A percentile compares a stretch with the other conserved stretches of the same genome.
Conservation (phyloP, 2,113 vertebrate genomes). For the Nestor notabilis region DNA sequence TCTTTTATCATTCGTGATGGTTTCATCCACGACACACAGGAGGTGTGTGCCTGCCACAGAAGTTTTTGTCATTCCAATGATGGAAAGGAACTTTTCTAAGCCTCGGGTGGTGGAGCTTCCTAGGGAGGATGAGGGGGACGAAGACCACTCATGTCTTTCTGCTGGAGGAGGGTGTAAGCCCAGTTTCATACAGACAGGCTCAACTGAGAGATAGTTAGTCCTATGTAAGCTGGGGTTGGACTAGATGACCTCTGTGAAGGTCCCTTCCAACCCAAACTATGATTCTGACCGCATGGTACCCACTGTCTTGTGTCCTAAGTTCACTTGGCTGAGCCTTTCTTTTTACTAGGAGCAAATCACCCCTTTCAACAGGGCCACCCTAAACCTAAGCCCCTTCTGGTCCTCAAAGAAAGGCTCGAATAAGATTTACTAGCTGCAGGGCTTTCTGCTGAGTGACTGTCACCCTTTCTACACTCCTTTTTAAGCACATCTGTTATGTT, state of each 20-base stretch:
- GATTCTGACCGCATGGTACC: not conserved
- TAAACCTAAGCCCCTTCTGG: not conserved
- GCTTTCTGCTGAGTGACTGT: not conserved
- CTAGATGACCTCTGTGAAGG: not conserved
- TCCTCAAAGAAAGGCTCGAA: not conserved
- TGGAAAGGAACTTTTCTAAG: not conserved
- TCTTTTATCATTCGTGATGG: not conserved
- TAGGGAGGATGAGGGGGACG: not conserved
- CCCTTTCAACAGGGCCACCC: not conserved
- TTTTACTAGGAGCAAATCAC: not conserved
- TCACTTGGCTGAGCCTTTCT: not conserved
- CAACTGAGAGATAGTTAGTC: not conserved
- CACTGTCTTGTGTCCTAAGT: too few species aligned
- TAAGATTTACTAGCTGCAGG: not conserved
- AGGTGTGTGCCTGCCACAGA: not conserved
- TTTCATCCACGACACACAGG: not conserved
- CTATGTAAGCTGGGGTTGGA: not conserved
- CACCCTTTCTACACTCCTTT: not conserved
- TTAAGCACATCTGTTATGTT: not conserved
- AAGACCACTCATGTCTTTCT: not conserved
- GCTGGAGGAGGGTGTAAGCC: not conserved
- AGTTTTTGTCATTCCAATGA: not conserved
- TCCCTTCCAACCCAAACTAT: not conserved
- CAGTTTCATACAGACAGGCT: rapidly evolving
- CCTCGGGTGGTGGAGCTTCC: not conserved